A percentile compares a stretch with the other conserved stretches of the same genome.
Evolutionary conservation across 2,797 vertebrate genomes (phyloP).

Genomic region (Labroides dimidiatus): DNA sequence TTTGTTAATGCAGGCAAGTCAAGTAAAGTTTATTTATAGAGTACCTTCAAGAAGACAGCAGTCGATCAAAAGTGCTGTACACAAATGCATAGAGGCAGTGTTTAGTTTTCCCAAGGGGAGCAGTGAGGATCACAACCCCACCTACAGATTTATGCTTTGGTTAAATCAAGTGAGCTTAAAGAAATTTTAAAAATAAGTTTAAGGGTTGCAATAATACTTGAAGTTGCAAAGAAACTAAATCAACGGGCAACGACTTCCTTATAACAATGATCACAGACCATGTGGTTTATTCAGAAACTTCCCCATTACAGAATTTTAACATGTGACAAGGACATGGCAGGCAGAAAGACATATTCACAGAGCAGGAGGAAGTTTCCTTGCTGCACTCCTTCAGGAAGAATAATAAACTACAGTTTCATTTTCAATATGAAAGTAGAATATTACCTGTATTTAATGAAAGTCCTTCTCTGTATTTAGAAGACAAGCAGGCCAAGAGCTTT

Average conservation of each 20-base stretch:
- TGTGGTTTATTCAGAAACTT: conserved; percentile 1
- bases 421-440: too few species aligned
- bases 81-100: too few species aligned
- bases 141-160: conserved; percentile 26
- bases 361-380: background rate
- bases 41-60: too few species aligned
- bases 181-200: conserved; percentile 5
- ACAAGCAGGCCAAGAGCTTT: too few species aligned
- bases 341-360: background rate
- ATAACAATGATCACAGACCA: background rate
- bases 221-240: background rate
- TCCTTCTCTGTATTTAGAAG: too few species aligned
- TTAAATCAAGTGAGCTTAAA: background rate
- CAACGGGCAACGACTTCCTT: background rate
- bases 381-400: background rate
- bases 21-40: too few species aligned
- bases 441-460: too few species aligned
- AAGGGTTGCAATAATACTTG: conserved; percentile 8
- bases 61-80: too few species aligned
- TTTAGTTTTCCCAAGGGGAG: background rate
- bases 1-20: conserved; percentile 20
- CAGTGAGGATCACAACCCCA: conserved; percentile 11
- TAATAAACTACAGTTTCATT: background rate
- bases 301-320: background rate
- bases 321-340: background rate